A percentile compares a stretch with the other conserved stretches of the same genome.
These are phyloP conservation scores for Pachycephus smyrnensis DNA, from an alignment of 2,888 invertebrate species.

Conservation along the genomic window DNA sequence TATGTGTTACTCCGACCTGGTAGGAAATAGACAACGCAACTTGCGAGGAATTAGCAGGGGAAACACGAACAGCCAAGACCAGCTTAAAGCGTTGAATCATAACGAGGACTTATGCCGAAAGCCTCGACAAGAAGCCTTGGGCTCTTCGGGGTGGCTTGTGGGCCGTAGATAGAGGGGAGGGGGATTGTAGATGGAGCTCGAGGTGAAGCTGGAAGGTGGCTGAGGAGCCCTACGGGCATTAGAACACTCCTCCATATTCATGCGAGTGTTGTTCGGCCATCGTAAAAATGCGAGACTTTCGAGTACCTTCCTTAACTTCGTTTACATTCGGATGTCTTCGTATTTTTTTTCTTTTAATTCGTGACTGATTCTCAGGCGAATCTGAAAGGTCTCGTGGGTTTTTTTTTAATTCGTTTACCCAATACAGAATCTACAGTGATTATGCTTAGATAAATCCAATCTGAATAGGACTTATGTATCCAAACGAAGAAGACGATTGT, in stretches of 20 bases:
- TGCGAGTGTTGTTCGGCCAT: conserved; percentile 43
- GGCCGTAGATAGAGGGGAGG: too few relatives aligned
- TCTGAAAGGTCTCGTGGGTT: too few relatives aligned
- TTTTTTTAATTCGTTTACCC: too few relatives aligned
- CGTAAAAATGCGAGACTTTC: conserved; percentile 33
- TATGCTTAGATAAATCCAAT: too few relatives aligned
- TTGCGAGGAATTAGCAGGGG: conserved; percentile 41
- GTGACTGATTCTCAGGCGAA: too few relatives aligned
- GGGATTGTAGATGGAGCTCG: background rate
- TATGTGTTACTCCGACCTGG: background rate
- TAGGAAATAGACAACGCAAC: conserved; percentile 47
- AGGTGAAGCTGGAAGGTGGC: conserved; percentile 36
- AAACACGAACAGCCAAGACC: conserved; percentile 43
- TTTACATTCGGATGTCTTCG: too few relatives aligned
- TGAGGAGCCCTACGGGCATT: conserved; percentile 42
- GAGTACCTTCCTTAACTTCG: background rate
- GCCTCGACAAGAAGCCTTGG: conserved; percentile 43
- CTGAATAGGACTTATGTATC: too few relatives aligned
- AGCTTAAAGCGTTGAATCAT: conserved; percentile 67
- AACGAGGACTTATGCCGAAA: conserved; percentile 65
- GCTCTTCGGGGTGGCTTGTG: conserved; percentile 16
- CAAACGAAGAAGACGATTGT: too few relatives aligned
- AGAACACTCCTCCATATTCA: conserved; percentile 57
- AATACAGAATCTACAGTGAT: too few relatives aligned
- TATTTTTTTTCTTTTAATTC: too few relatives aligned